Conservation (phyloP, 2,797 vertebrate genomes). For the Luscinia luscinia region DNA sequence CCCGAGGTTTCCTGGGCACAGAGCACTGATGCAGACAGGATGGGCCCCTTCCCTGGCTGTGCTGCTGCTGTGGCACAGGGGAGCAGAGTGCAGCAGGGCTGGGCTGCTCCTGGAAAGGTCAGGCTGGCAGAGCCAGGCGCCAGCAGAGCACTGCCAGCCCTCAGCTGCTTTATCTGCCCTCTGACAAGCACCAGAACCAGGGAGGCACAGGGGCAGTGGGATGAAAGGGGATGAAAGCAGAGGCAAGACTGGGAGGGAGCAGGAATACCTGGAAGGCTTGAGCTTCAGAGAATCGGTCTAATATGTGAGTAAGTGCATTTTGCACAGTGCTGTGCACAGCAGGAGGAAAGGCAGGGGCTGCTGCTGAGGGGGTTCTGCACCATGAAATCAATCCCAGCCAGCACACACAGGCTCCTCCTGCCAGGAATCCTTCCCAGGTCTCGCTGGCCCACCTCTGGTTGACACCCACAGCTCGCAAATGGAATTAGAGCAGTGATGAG, state of each 20-base stretch:
- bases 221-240: not conserved
- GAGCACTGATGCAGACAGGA: not conserved
- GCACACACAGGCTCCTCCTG: rapidly evolving
- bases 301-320: not conserved
- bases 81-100: not conserved
- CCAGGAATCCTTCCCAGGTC: not conserved
- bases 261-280: not conserved
- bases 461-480: not conserved
- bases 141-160: not conserved
- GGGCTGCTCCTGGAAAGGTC: slow-evolving; percentile 34
- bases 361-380: not conserved
- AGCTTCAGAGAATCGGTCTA: not conserved
- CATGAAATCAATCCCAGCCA: not conserved
- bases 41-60: not conserved
- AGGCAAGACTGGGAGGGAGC: not conserved
- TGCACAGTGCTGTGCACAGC: not conserved
- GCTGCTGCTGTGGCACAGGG: not conserved
- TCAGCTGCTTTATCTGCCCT: not conserved
- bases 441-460: not conserved
- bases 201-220: not conserved
- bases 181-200: not conserved
- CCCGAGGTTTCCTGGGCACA: not conserved
- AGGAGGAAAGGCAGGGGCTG: not conserved
- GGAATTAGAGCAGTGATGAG: not conserved
- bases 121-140: not conserved